Evolutionary conservation across 2,113 vertebrate species (phyloP).

Genomic region (Cricetomys ansorgei): DNA sequence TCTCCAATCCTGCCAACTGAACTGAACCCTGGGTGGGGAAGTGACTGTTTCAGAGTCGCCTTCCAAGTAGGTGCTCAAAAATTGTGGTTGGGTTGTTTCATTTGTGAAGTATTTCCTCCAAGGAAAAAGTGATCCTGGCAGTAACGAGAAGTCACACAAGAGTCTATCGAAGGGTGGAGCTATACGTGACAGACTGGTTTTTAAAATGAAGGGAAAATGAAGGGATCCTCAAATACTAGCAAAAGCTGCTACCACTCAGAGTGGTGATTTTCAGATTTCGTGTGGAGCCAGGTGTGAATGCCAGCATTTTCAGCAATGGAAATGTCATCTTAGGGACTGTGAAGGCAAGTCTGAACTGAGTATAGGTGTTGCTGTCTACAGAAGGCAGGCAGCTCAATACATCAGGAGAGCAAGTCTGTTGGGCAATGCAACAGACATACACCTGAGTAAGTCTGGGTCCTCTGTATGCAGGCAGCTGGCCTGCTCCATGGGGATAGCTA

Average conservation of each 20-base stretch:
- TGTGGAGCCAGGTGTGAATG: background rate
- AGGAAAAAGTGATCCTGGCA: slow-evolving; percentile 14
- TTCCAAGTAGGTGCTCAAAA: background rate
- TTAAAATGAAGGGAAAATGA: background rate
- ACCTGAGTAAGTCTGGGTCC: background rate
- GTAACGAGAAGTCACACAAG: background rate
- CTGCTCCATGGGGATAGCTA: background rate
- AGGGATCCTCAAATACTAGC: background rate
- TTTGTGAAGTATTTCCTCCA: background rate
- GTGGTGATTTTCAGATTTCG: background rate
- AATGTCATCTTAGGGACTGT: background rate
- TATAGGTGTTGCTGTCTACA: fast-evolving
- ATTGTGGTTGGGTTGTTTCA: background rate
- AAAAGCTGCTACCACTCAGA: background rate
- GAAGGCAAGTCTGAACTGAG: fast-evolving
- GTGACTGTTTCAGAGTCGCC: background rate
- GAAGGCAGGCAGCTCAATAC: background rate
- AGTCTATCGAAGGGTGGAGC: slow-evolving; percentile 26
- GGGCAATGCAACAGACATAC: fast-evolving
- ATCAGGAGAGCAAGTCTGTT: fast-evolving
- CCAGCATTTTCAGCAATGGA: background rate
- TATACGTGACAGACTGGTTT: background rate
- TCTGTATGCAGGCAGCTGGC: background rate
- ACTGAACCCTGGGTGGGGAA: background rate
- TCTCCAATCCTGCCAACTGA: background rate